These are phyloP conservation scores for Gnathonemus echidnorhynchus DNA, from an alignment of 2,113 vertebrate genomes.

Conservation along the genomic window DNA sequence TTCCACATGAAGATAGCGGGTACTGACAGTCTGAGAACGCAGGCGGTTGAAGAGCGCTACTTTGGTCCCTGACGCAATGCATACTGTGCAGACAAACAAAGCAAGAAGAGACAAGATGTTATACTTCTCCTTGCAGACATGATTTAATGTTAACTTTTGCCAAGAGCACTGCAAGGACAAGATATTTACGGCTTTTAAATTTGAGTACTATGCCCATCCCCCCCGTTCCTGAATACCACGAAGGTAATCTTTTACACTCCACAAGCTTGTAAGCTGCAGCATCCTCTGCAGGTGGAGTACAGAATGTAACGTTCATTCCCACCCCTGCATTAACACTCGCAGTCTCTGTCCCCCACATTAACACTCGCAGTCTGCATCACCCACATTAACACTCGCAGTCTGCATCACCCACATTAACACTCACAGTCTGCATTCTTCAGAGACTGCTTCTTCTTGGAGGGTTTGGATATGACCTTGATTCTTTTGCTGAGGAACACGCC, in stretches of 20 bases:
- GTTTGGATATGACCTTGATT: constrained; percentile 99
- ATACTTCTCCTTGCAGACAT: neutral
- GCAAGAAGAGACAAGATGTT: constrained; percentile 23
- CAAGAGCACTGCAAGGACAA: neutral
- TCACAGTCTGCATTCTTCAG: constrained; percentile 97
- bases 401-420: constrained; percentile 48
- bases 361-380: neutral
- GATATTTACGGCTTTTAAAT: neutral
- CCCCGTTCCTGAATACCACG: neutral
- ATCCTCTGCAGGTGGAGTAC: neutral
- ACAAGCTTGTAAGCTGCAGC: neutral
- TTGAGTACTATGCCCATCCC: neutral
- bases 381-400: neutral
- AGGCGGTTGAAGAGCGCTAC: constrained; percentile 98
- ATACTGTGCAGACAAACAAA: constrained; percentile 69
- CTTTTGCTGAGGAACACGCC: constrained; percentile 98
- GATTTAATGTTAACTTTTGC: neutral
- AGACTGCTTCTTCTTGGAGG: constrained; percentile 99
- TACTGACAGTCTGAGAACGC: constrained; percentile 97
- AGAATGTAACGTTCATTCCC: neutral
- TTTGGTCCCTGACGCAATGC: constrained; percentile 97
- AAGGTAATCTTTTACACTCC: neutral
- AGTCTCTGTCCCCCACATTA: neutral
- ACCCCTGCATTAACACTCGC: neutral
- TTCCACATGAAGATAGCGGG: constrained; percentile 96